Conservation (phyloP, 2,888 invertebrate species). For the Homarus gammarus region DNA sequence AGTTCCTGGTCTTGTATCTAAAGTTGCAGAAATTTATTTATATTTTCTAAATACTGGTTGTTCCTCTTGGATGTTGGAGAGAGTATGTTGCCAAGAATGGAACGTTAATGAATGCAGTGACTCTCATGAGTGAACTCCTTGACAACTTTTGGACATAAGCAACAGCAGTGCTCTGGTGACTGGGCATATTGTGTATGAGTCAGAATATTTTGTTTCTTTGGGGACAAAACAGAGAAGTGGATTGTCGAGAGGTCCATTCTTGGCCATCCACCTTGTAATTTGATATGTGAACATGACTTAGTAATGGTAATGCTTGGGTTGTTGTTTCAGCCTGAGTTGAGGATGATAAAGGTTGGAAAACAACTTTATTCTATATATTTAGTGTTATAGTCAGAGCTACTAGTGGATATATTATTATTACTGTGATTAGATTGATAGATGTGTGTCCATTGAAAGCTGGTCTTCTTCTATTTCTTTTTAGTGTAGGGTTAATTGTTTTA, state of each 20-base stretch:
- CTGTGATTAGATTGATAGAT: too few relatives aligned
- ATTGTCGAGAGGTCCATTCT: conserved; percentile 9
- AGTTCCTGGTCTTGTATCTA: too few relatives aligned
- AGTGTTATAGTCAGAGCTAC: neutral
- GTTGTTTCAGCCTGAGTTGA: conserved; percentile 68
- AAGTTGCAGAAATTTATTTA: too few relatives aligned
- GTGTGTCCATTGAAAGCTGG: too few relatives aligned
- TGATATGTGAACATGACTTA: conserved; percentile 18
- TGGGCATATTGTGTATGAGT: too few relatives aligned
- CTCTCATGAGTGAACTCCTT: neutral
- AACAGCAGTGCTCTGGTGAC: neutral
- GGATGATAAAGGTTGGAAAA: conserved; percentile 67
- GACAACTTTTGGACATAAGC: neutral
- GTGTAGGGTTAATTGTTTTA: too few relatives aligned
- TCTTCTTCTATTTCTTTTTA: too few relatives aligned
- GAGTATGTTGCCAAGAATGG: conserved; percentile 12
- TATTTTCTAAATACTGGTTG: too few relatives aligned
- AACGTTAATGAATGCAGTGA: neutral
- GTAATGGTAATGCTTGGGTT: conserved; percentile 66
- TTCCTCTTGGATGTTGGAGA: conserved; percentile 1
- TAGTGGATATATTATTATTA: too few relatives aligned
- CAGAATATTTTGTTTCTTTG: neutral
- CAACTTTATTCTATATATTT: conserved; percentile 16
- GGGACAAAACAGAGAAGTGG: neutral
- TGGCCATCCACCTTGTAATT: conserved; percentile 8